Evolutionary conservation across 2,888 invertebrate genomes (phyloP).

Genomic region (Resseliella maxima): DNA sequence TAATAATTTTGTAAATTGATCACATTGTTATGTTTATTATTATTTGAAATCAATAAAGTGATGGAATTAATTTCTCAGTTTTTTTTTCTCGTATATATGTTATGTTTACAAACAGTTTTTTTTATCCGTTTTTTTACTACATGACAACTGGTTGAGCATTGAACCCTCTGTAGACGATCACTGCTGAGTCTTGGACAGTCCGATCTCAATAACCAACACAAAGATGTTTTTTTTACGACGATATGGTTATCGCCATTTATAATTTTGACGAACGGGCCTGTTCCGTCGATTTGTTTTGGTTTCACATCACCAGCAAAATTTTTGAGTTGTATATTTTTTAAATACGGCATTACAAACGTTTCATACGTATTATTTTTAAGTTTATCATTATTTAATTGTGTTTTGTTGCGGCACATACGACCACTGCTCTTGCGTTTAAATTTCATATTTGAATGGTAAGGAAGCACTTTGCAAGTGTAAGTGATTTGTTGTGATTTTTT

Average conservation of each 20-base stretch:
- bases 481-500: too few species aligned
- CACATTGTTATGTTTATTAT: too few species aligned
- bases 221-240: background rate
- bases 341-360: background rate
- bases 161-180: background rate
- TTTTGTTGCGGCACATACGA: too few species aligned
- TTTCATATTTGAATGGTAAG: background rate
- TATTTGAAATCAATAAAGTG: too few species aligned
- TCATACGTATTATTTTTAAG: background rate
- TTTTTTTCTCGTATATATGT: too few species aligned
- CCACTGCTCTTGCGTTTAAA: background rate
- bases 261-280: background rate
- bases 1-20: too few species aligned
- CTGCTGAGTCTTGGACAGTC: background rate
- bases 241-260: background rate
- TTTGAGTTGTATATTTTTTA: background rate
- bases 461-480: background rate
- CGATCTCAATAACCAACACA: background rate
- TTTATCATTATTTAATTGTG: too few species aligned
- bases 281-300: background rate
- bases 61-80: too few species aligned
- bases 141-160: too few species aligned
- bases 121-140: too few species aligned
- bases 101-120: too few species aligned
- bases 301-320: background rate